Conservation (phyloP, 1,140 invertebrate species). For the Zaprionus nigranus region DNA sequence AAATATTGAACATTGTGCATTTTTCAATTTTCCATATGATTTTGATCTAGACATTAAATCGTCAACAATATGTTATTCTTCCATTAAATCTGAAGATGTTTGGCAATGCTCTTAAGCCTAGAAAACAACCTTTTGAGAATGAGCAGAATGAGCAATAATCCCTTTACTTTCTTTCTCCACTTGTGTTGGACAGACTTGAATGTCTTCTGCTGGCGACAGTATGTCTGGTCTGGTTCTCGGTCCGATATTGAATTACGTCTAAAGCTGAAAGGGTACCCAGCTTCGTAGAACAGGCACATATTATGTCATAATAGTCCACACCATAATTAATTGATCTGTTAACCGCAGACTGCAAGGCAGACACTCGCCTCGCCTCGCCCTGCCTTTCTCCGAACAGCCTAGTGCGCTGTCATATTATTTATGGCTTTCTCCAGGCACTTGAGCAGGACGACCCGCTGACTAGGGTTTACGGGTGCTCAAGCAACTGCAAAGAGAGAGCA, state of each 20-base stretch:
- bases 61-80: too few relatives aligned
- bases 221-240: conserved; percentile 48
- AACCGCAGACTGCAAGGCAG: conserved; percentile 62
- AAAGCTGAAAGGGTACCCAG: neutral
- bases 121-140: too few relatives aligned
- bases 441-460: conserved; percentile 13
- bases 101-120: neutral
- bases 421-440: conserved; percentile 58
- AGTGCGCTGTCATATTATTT: conserved; percentile 37
- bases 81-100: neutral
- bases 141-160: neutral
- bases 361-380: conserved; percentile 3
- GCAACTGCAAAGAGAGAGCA: neutral
- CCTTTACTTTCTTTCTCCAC: neutral
- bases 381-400: conserved; percentile 51
- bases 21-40: too few relatives aligned
- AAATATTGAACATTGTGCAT: too few relatives aligned
- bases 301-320: conserved; percentile 72
- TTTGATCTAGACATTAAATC: too few relatives aligned
- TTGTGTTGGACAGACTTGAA: neutral
- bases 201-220: conserved; percentile 47
- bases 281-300: conserved; percentile 57
- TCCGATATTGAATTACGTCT: conserved; percentile 56
- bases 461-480: neutral
- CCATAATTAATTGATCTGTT: conserved; percentile 75